Conservation (phyloP, 2,113 vertebrate species). For the Syngnathus typhle region DNA sequence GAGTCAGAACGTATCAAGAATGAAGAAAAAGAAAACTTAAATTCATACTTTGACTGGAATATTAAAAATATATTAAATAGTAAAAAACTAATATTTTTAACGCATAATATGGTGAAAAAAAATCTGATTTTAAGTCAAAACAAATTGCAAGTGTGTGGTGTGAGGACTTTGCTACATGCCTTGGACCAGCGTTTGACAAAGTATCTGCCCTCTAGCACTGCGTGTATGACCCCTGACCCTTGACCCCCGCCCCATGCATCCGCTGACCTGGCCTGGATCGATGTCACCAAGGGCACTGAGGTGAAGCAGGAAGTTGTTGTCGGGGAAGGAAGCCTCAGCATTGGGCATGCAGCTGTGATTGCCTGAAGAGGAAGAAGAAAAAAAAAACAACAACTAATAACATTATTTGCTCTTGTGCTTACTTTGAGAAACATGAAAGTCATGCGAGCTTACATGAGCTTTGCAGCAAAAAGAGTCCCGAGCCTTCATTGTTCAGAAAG, state of each 20-base stretch:
- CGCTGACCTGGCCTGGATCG: slow-evolving; percentile 85
- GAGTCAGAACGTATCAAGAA: too few species aligned
- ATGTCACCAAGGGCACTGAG: slow-evolving; percentile 86
- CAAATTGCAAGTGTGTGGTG: neutral
- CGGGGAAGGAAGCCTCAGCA: slow-evolving; percentile 89
- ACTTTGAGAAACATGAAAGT: neutral
- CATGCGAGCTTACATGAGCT: slow-evolving; percentile 87
- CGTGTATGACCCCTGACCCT: neutral
- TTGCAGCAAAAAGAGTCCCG: slow-evolving; percentile 93
- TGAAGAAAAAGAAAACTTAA: too few species aligned
- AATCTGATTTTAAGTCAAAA: neutral
- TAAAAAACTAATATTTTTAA: too few species aligned
- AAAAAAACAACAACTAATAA: neutral
- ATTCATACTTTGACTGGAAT: too few species aligned
- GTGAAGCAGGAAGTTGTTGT: slow-evolving; percentile 93
- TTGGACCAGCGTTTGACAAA: slow-evolving; percentile 8
- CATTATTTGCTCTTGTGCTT: neutral
- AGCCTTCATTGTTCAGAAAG: slow-evolving; percentile 98
- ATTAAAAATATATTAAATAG: too few species aligned
- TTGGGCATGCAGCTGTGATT: slow-evolving; percentile 98
- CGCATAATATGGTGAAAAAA: too few species aligned
- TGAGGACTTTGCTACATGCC: neutral
- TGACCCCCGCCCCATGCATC: slow-evolving; percentile 14
- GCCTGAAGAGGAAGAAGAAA: slow-evolving; percentile 66
- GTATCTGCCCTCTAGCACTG: slow-evolving; percentile 46